Evolutionary conservation across 2,113 vertebrate species (phyloP), one percentile per base, ranked within the genome.

Genomic region (Carassius carassius): DNA sequence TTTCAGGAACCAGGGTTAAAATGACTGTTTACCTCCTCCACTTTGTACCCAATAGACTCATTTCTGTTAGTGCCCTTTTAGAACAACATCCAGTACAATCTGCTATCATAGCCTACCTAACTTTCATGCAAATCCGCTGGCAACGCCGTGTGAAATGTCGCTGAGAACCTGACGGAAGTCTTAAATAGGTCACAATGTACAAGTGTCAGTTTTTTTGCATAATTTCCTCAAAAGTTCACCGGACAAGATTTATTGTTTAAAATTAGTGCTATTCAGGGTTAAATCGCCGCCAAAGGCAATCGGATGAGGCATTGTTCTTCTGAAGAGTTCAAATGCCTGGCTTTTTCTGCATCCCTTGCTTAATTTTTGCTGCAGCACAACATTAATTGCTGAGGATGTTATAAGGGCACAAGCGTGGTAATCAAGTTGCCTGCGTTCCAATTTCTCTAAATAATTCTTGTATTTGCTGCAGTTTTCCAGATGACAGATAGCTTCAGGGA

Each of bases 361-460:
- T 93, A 91, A 93, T 93, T 92, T 90, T 90, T 89, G 84, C 86
- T 78, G 83, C 85, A 86, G 90, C 86, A 77, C 83, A 77, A 90
- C 83, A 93, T 90, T 93, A 92, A 92, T 90, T 91, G 91, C 85
- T 32, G 82, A 84, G 90, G 90, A 90, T 86, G 88, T 90, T 92
- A 90, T 92, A 80, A 90, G 88, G 89, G 88, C 90, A 87, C 78
- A 87, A 83, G 92, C 90, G 87, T 89, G 86, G 92, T 93, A 94
- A 94, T 94, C 91, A 92, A 88, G 91, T 90, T 91, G 90, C 93
- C 90, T 89, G 90, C 86, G 93, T 91, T 94, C 94, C 92, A 93
- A 90, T 94, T 95, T 94, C 93, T 92, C 87, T 91, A 95, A 95
- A 95, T 95, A 95, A 94, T 93, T 93, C 90, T 83, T 92, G 90